Conservation (phyloP, 2,888 invertebrate species). For the Aleiodes testaceus region DNA sequence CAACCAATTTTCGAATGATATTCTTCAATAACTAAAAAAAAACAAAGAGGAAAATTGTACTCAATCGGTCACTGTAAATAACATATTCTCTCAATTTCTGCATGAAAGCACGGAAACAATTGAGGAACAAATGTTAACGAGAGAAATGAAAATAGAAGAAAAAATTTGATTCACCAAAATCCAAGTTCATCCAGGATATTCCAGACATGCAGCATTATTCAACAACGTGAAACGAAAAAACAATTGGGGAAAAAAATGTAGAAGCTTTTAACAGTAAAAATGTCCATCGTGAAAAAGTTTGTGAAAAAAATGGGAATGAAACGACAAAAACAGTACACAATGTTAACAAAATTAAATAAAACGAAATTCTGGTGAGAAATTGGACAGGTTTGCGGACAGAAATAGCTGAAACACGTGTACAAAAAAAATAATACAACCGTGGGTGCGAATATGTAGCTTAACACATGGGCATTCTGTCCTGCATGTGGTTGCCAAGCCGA, state of each 20-base stretch:
- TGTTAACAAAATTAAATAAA: slow-evolving; percentile 13
- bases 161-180: too few species aligned
- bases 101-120: too few species aligned
- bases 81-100: too few species aligned
- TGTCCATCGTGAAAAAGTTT: neutral
- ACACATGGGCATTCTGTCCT: too few species aligned
- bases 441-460: too few species aligned
- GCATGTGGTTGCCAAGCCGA: too few species aligned
- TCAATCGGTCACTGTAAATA: too few species aligned
- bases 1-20: neutral
- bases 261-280: neutral
- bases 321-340: neutral
- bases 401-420: neutral
- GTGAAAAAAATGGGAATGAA: slow-evolving; percentile 10
- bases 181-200: too few species aligned
- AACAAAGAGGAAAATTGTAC: neutral
- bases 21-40: neutral
- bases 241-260: neutral
- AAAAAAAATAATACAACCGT: too few species aligned
- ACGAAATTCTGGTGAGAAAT: slow-evolving; percentile 10
- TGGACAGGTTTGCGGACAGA: slow-evolving; percentile 16
- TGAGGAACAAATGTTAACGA: too few species aligned
- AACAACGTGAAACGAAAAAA: neutral
- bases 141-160: too few species aligned
- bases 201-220: too few species aligned